phyloP scores from a whole-genome alignment of 2,797 vertebrate genomes.

The Eulemur coronatus region DNA sequence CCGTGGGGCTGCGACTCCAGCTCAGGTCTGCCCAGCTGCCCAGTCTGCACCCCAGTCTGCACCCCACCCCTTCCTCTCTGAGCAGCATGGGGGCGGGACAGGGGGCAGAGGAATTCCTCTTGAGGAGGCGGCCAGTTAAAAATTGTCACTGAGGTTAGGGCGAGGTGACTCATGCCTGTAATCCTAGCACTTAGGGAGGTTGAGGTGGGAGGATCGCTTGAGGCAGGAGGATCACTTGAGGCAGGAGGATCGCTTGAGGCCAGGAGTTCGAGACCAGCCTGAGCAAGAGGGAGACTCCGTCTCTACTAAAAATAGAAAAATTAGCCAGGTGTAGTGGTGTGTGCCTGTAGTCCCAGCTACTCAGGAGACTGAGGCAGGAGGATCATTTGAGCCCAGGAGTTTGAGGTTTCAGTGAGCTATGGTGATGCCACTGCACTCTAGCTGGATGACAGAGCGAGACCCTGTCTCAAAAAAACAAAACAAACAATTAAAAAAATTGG shows the following conservation, averaged over 20 bases:
- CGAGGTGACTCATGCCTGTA: not conserved
- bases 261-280: not conserved
- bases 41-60: not conserved
- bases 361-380: not conserved
- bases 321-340: not conserved
- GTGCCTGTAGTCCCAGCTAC: not conserved
- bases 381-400: not conserved
- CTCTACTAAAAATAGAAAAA: not conserved
- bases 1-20: rapidly evolving
- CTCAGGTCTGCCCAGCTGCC: rapidly evolving
- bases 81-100: rapidly evolving
- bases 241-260: not conserved
- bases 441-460: not conserved
- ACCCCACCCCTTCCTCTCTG: not conserved
- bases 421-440: not conserved
- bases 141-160: not conserved
- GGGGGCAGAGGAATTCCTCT: not conserved
- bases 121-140: not conserved
- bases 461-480: not conserved
- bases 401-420: not conserved
- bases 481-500: not conserved
- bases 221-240: not conserved
- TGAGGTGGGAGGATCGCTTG: not conserved
- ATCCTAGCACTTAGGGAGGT: not conserved
- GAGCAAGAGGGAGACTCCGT: not conserved